Percentiles rank a stretch among this genome's conserved stretches.
Evolutionary conservation across 1,140 invertebrate species (phyloP).

Genomic region (Grapholita molesta): DNA sequence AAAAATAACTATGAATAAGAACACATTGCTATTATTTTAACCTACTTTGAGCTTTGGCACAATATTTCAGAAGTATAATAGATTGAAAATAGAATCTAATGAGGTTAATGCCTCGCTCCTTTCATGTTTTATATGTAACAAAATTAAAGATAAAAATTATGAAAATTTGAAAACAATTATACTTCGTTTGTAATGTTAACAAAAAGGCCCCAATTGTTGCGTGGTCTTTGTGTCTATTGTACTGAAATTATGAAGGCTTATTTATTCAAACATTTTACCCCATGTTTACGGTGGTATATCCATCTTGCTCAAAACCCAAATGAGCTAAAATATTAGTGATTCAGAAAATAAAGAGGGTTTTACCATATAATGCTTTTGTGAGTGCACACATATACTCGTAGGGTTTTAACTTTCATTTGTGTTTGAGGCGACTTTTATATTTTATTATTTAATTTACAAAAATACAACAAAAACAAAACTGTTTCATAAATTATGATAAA

Average conservation of each 20-base stretch:
- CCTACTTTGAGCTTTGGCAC: background rate
- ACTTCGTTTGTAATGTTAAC: background rate
- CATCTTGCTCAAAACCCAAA: background rate
- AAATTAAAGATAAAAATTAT: background rate
- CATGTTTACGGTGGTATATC: background rate
- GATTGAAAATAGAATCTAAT: background rate
- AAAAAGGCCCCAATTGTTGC: background rate
- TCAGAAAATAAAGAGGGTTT: background rate
- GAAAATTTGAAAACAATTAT: background rate
- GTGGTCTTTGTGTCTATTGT: constrained; percentile 1
- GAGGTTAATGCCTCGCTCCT: background rate
- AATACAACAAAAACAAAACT: too few relatives aligned
- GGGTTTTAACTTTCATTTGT: background rate
- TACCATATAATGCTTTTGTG: background rate
- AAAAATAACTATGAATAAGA: background rate
- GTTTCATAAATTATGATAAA: too few relatives aligned
- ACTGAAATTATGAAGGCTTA: background rate
- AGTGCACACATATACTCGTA: background rate
- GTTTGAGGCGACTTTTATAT: background rate
- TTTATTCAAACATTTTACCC: background rate
- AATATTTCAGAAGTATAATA: background rate
- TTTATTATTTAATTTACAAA: background rate
- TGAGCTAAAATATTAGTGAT: background rate
- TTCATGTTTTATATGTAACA: background rate
- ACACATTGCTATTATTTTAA: constrained; percentile 5